These are phyloP conservation scores for Brenthis hecate DNA, from an alignment of 2,888 invertebrate species.

Conservation along the genomic window DNA sequence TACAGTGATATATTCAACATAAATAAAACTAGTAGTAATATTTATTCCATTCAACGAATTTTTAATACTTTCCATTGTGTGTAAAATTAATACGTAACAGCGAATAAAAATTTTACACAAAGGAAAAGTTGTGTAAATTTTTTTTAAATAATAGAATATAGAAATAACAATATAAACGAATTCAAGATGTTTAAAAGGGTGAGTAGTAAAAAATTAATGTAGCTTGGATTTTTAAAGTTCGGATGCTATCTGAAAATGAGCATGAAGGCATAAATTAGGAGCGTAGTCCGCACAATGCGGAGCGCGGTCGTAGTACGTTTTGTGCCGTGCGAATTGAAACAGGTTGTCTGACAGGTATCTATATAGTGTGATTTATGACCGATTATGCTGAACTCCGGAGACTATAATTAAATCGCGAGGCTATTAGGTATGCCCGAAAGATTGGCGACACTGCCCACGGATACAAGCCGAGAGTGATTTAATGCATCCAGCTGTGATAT, in stretches of 20 bases:
- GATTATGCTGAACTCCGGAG: slow-evolving; percentile 72
- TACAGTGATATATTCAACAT: too few relatives aligned
- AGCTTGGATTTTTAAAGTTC: slow-evolving; percentile 61
- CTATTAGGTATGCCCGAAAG: slow-evolving; percentile 70
- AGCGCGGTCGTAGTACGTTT: slow-evolving; percentile 57
- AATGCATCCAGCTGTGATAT: slow-evolving; percentile 57
- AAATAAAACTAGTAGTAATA: neutral
- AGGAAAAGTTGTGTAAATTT: slow-evolving; percentile 68
- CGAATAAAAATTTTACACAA: slow-evolving; percentile 65
- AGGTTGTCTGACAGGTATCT: slow-evolving; percentile 81
- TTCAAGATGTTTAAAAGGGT: slow-evolving; percentile 57
- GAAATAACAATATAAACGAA: slow-evolving; percentile 59
- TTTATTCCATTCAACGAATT: slow-evolving; percentile 62
- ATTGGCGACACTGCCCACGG: slow-evolving; percentile 69
- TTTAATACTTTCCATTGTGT: slow-evolving; percentile 75
- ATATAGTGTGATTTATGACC: slow-evolving; percentile 75
- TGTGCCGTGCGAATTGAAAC: slow-evolving; percentile 78
- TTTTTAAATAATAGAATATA: slow-evolving; percentile 64
- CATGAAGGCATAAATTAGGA: slow-evolving; percentile 80
- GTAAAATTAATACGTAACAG: slow-evolving; percentile 63
- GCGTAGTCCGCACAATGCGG: slow-evolving; percentile 64
- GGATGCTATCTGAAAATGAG: slow-evolving; percentile 65
- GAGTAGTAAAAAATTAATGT: slow-evolving; percentile 62
- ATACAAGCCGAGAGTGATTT: slow-evolving; percentile 60
- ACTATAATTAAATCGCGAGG: slow-evolving; percentile 76